Percentiles rank a stretch among this genome's conserved stretches.
phyloP scores from a whole-genome alignment of 1,140 invertebrate species.

The Zelostemma sp. region DNA sequence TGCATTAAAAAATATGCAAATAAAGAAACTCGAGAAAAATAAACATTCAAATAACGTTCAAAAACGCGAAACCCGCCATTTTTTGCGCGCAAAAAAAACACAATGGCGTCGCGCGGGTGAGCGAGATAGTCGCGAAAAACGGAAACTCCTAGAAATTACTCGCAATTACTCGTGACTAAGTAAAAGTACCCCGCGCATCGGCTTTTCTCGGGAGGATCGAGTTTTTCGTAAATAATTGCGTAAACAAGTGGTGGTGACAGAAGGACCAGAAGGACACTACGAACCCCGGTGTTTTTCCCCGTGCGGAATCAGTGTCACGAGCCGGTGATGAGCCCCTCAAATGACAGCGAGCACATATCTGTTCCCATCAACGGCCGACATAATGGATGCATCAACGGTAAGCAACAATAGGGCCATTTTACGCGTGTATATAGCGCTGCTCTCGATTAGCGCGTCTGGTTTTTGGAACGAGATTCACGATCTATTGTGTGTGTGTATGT shows the following conservation, averaged over 20 bases:
- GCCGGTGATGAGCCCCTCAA: conserved; percentile 63
- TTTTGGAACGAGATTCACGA: conserved; percentile 19
- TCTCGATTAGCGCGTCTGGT: conserved; percentile 38
- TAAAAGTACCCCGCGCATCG: conserved; percentile 6
- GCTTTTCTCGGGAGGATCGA: not conserved
- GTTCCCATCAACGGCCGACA: conserved; percentile 66
- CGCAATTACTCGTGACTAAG: no score
- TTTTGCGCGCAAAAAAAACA: no score
- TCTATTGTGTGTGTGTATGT: conserved; percentile 9
- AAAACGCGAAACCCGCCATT: no score
- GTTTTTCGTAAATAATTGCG: conserved; percentile 25
- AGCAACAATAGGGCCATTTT: conserved; percentile 64
- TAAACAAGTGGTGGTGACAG: conserved; percentile 23
- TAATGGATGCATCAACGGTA: conserved; percentile 66
- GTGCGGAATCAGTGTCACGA: conserved; percentile 63
- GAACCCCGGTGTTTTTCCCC: conserved; percentile 39
- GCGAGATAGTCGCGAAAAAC: conserved; percentile 16
- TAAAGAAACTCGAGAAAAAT: no score
- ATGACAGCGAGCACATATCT: conserved; percentile 68
- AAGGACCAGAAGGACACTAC: conserved; percentile 27
- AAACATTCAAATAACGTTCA: no score
- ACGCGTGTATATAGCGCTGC: conserved; percentile 47
- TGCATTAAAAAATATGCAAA: no score
- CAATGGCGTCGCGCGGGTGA: no score
- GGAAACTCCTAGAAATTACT: not conserved